Evolutionary conservation across 1,140 invertebrate genomes (phyloP).

Genomic region (Drosophila malerkotliana): DNA sequence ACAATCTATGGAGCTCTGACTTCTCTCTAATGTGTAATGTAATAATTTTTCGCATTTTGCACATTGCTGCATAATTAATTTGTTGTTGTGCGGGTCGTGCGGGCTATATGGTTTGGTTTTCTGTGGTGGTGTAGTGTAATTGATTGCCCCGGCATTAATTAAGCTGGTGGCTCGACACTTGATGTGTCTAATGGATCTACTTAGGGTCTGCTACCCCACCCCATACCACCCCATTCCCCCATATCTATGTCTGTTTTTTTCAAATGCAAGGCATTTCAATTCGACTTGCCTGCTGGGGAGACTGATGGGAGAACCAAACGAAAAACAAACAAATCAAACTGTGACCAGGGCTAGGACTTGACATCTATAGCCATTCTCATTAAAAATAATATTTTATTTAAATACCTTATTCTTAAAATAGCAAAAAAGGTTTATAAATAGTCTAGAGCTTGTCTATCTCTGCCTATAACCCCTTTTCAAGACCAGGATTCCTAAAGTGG

Average conservation of each 20-base stretch:
- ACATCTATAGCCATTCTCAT: too few species aligned
- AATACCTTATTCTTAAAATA: too few species aligned
- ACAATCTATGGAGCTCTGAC: slow-evolving; percentile 57
- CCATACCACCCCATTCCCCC: neutral
- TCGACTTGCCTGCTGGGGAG: slow-evolving; percentile 17
- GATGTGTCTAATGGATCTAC: slow-evolving; percentile 39
- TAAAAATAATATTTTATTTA: too few species aligned
- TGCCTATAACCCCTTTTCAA: too few species aligned
- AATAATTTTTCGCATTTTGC: slow-evolving; percentile 53
- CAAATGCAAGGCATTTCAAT: slow-evolving; percentile 51
- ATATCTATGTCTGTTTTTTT: neutral
- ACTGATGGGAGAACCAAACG: slow-evolving; percentile 18
- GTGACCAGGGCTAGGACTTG: slow-evolving; percentile 21
- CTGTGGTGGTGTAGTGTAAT: slow-evolving; percentile 48
- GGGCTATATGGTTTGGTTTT: neutral
- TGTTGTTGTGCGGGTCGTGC: slow-evolving; percentile 26
- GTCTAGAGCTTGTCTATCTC: too few species aligned
- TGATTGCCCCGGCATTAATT: slow-evolving; percentile 71
- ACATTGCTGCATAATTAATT: slow-evolving; percentile 77
- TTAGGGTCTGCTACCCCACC: slow-evolving; percentile 17
- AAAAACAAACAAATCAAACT: slow-evolving; percentile 44
- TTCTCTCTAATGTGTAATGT: slow-evolving; percentile 27
- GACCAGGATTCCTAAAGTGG: too few species aligned
- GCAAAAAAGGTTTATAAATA: too few species aligned
- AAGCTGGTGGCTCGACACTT: slow-evolving; percentile 42